These are phyloP conservation scores for Pyrocoelia pectoralis DNA, from an alignment of 2,888 invertebrate genomes.

Conservation along the genomic window DNA sequence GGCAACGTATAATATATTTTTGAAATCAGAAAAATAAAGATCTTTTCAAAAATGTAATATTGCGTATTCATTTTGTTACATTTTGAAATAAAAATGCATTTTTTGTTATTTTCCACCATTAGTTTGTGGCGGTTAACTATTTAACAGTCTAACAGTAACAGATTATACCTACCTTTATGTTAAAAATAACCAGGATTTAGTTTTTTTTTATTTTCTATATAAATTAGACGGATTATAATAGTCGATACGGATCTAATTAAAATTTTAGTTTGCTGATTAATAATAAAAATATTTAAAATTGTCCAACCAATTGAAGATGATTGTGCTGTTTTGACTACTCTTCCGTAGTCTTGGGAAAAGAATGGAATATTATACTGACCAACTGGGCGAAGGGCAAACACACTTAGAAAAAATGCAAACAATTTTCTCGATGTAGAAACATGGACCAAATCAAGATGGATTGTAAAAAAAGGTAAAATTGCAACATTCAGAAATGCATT, in stretches of 20 bases:
- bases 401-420: not conserved
- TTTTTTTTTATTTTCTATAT: no score
- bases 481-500: not conserved
- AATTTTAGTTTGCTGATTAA: slow-evolving; percentile 1
- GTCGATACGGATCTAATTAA: not conserved
- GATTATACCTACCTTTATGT: no score
- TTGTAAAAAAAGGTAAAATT: not conserved
- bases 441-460: not conserved
- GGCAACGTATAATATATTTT: no score
- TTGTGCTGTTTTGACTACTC: not conserved
- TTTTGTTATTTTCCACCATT: no score
- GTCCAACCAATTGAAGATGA: slow-evolving; percentile 1
- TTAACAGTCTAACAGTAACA: no score
- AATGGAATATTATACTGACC: slow-evolving; percentile 1
- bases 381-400: not conserved
- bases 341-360: not conserved
- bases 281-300: not conserved
- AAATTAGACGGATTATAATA: no score
- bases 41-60: no score
- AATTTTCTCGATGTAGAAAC: slow-evolving; percentile 1
- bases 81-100: no score
- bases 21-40: no score
- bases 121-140: no score
- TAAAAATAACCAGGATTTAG: no score
- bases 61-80: no score